Evolutionary conservation across 2,888 invertebrate species (phyloP), one percentile per base, ranked within the genome.

Genomic region (Aspidapion aeneum): DNA sequence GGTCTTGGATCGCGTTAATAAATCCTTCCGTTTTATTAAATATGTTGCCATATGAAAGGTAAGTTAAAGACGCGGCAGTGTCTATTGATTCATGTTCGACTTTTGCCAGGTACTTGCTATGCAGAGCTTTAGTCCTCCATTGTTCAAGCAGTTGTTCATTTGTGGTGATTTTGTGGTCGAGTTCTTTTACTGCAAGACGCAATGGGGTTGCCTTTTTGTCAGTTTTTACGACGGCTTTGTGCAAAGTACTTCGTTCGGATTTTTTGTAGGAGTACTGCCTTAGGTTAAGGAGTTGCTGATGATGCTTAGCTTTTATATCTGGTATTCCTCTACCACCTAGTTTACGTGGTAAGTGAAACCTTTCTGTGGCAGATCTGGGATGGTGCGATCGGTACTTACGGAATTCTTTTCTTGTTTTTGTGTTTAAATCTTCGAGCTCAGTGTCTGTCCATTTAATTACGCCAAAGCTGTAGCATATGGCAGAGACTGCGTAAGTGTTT

Each of bases 401-500:
- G 19, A 52, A 19, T 52, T 18, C 19, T 52, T 17, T 52, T 52
- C 18, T 52, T 19, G 19, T 52, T 52, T 52, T 19, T 52, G 7
- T 17, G 17, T 19, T 19, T n/a, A 52, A 52, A 5, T 52, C 18
- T 52, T 52, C 18, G 17, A 52, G 52, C 5, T 17, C 17, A 52
- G 52, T 52, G 17, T 17, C 52, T 5, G 57, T 48, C 58, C 58
- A 58, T 19, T 48, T 58, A 12, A 58, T 58, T 5, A 58, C 19
- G 1, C 58, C 58, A 50, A 58, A 58, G 19, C 58, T 58, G 51
- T 58, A 58, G 35, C 3, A 7, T 16, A 57, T 21, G 21, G 50
- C 52, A n/a, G 51, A 50, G 1, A 50, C 50, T n/a, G 59, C 59
- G 21, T 59, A 59, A 2, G 51, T 51, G 17, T 59, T 59, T 35